These are phyloP conservation scores for Ophion ventricosus DNA, from an alignment of 2,888 invertebrate genomes.

Conservation along the genomic window DNA sequence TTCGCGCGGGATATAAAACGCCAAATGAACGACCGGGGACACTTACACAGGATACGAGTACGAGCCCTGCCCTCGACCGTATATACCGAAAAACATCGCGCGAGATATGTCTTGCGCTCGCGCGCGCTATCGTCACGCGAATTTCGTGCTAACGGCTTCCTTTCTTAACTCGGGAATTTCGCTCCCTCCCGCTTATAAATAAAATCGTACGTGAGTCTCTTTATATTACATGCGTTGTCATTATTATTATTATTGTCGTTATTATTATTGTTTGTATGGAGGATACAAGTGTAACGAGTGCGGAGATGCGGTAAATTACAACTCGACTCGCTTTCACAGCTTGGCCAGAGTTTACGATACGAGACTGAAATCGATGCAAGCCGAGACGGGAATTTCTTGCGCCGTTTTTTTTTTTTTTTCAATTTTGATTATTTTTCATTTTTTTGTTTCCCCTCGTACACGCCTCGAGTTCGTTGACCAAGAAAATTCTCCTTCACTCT, in stretches of 20 bases:
- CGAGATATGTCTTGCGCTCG: slow-evolving; percentile 48
- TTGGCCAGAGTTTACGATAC: slow-evolving; percentile 73
- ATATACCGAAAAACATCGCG: slow-evolving; percentile 53
- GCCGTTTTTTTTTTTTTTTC: background rate
- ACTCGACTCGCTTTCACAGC: slow-evolving; percentile 69
- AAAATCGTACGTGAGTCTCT: slow-evolving; percentile 77
- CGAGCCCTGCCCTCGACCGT: slow-evolving; percentile 37
- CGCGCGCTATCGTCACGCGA: slow-evolving; percentile 57
- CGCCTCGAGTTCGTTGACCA: slow-evolving; percentile 29
- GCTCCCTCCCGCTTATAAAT: slow-evolving; percentile 77
- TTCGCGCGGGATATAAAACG: slow-evolving; percentile 80
- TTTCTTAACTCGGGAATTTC: slow-evolving; percentile 35
- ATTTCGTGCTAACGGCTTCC: slow-evolving; percentile 48
- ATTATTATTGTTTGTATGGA: background rate
- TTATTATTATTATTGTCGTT: slow-evolving; percentile 33
- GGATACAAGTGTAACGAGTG: background rate
- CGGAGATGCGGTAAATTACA: slow-evolving; percentile 14
- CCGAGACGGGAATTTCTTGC: slow-evolving; percentile 33
- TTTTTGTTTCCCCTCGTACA: slow-evolving; percentile 5
- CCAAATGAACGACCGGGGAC: slow-evolving; percentile 80
- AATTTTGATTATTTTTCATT: background rate
- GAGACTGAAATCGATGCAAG: slow-evolving; percentile 65
- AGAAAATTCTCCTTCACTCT: slow-evolving; percentile 35
- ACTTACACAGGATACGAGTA: slow-evolving; percentile 61
- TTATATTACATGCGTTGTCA: slow-evolving; percentile 10